Percentiles rank a stretch among this genome's conserved stretches.
phyloP scores from a whole-genome alignment of 1,140 invertebrate genomes.

The Venturia canescens region DNA sequence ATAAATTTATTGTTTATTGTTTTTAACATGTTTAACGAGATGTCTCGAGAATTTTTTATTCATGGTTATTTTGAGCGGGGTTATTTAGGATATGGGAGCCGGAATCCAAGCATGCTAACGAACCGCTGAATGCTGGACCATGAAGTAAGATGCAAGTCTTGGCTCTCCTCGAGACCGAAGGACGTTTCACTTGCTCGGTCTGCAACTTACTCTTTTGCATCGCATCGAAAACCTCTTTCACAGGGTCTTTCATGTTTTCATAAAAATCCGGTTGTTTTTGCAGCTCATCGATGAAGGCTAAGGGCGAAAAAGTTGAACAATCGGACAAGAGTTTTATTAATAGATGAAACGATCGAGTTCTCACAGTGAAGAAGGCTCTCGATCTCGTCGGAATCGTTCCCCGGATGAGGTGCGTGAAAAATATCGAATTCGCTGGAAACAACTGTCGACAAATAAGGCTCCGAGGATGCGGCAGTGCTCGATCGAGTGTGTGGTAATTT shows the following conservation, averaged over 20 bases:
- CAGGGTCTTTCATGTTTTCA: slow-evolving; percentile 61
- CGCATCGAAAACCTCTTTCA: slow-evolving; percentile 59
- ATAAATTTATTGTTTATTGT: no score
- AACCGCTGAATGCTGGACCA: slow-evolving; percentile 68
- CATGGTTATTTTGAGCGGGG: no score
- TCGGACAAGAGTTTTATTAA: not conserved
- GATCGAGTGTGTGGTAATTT: slow-evolving; percentile 21
- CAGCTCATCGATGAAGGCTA: slow-evolving; percentile 62
- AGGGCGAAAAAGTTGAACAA: not conserved
- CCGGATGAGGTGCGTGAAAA: slow-evolving; percentile 11
- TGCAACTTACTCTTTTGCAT: slow-evolving; percentile 20
- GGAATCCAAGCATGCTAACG: no score
- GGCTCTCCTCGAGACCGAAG: slow-evolving; percentile 35
- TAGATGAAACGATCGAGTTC: slow-evolving; percentile 18
- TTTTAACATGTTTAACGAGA: no score
- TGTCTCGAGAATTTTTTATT: no score
- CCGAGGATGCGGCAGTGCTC: not conserved
- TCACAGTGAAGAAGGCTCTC: slow-evolving; percentile 54
- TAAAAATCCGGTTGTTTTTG: slow-evolving; percentile 53
- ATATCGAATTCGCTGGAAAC: slow-evolving; percentile 5
- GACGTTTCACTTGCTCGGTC: slow-evolving; percentile 10
- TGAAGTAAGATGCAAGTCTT: slow-evolving; percentile 65
- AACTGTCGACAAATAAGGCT: slow-evolving; percentile 14
- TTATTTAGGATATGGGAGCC: no score
- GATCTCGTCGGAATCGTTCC: slow-evolving; percentile 51